Base-by-base conservation (phyloP, 2,888 invertebrate genomes). In the Phoronis australis region DNA sequence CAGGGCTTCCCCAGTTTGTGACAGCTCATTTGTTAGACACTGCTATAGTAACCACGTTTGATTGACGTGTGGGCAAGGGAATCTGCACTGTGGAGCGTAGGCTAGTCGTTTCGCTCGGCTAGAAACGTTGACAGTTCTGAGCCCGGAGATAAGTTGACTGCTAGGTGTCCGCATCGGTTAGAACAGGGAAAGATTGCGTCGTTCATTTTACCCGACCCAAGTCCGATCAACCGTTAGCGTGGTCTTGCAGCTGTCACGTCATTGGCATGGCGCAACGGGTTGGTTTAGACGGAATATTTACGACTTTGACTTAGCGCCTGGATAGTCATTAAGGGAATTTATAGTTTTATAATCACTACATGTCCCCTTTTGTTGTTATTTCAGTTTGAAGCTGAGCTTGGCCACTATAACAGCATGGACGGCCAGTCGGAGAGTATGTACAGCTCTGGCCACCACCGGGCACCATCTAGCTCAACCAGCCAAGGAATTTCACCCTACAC, bases 371-470 rank as follows among this genome's bases (percentile, higher is more conserved):
- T 45, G 46, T 48, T 45, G 47, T 53, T 55, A 41, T 53, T 66
- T 59, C 65, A 68, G 67, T 68, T 64, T 52, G 69, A 70, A 57
- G 65, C 65, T 60, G 69, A 69, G 24, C 58, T 64, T 51, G 56
- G 61, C 20, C 66, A 67, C 51, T 68, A 69, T 59, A 65, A 63
- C 47, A 59, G 51, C 21, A 61, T 60, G 43, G 55, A 56, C 65
- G 50, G 62, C 60, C 38, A 48, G 22, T 20, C 22, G 23, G 59
- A 63, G 27, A 15, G 9, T 31, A 31, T 15, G 44, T 64, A 65
- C 63, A 62, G 63, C 49, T 66, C 68, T 48, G 62, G 65, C 18
- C 68, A 67, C 52, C 57, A 22, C 23, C 61, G n/a, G n/a, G n/a
- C n/a, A n/a, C n/a, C n/a, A n/a, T n/a, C n/a, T n/a, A n/a, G n/a